These are phyloP conservation scores for Ictalurus punctatus DNA, from an alignment of 2,113 vertebrate species.

Conservation along the genomic window DNA sequence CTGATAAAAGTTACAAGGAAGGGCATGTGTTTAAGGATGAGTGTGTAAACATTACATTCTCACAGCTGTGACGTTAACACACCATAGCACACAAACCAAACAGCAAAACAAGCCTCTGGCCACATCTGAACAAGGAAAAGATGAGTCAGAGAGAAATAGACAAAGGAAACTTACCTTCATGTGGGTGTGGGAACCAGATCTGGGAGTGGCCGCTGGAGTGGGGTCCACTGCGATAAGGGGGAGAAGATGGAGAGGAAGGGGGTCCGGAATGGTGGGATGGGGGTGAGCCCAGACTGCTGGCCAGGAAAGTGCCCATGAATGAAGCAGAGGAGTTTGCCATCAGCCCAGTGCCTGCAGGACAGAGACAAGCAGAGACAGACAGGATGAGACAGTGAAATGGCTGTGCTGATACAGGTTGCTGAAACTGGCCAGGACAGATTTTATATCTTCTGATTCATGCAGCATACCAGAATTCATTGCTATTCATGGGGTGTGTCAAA, in stretches of 20 bases:
- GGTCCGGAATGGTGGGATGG: conserved; percentile 80
- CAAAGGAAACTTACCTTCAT: conserved; percentile 86
- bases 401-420: conserved; percentile 14
- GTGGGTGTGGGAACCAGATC: conserved; percentile 97
- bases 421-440: conserved; percentile 4
- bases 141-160: conserved; percentile 29
- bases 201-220: conserved; percentile 85
- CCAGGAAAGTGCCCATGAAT: conserved; percentile 96
- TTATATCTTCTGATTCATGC: conserved; percentile 12
- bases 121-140: conserved; percentile 29
- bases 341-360: conserved; percentile 73
- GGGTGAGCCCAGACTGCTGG: conserved; percentile 87
- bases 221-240: conserved; percentile 81
- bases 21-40: background rate
- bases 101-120: conserved; percentile 24
- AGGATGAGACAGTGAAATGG: conserved; percentile 21
- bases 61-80: background rate
- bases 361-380: conserved; percentile 11
- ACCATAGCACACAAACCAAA: conserved; percentile 9
- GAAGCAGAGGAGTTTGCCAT: conserved; percentile 84
- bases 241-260: conserved; percentile 83
- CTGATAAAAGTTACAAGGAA: conserved; percentile 2
- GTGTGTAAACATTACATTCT: conserved; percentile 12
- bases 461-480: background rate
- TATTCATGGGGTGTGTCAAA: background rate